Evolutionary conservation across 2,113 vertebrate genomes (phyloP), one percentile per base, ranked within the genome.

Genomic region (Oncorhynchus mykiss): DNA sequence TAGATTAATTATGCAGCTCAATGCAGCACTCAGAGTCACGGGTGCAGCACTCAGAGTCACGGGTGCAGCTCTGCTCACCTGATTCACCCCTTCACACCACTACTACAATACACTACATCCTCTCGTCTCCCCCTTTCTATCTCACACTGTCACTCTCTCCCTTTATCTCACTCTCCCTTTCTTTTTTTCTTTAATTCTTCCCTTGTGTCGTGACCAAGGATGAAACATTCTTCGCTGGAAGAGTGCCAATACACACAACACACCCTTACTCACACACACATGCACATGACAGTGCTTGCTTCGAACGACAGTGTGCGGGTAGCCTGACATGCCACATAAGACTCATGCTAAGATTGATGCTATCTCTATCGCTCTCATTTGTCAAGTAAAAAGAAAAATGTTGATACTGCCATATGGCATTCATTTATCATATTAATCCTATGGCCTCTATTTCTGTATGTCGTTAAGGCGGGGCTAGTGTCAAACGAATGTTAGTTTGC

Each of bases 1-100:
- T 64, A 85, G 87, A 92, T 93, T 91, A 92, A 92, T 92, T 93
- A 93, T 93, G 90, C 92, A 93, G 88, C 90, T 91, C 91, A 92
- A 92, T 93, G 92, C 92, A 93, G 90, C 90, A 93, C 88, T 93
- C 90, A n/a, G 80, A 87, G 78, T 86, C 87, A 84, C 79, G 75
- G 74, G 88, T 90, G 90, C 90, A 92, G 90, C 88, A 93, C 88
- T 93, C 90, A n/a, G 80, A 87, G 78, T 86, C 87, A 84, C 79
- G 75, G 74, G 88, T 90, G 90, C 90, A 92, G 90, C 88, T 90
- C 88, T 67, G 5, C 65, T 24, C 14, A 29, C 65, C 27, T 18
- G 3, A 51, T 51, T 16, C 49, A 54, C 49, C 49, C 51, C 51
- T 7, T 18, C 3, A 8, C 65, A 22, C 27, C 4, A 9, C 39